Percentiles rank a stretch among this genome's conserved stretches.
phyloP scores from a whole-genome alignment of 2,113 vertebrate species.

The Labeo catla region DNA sequence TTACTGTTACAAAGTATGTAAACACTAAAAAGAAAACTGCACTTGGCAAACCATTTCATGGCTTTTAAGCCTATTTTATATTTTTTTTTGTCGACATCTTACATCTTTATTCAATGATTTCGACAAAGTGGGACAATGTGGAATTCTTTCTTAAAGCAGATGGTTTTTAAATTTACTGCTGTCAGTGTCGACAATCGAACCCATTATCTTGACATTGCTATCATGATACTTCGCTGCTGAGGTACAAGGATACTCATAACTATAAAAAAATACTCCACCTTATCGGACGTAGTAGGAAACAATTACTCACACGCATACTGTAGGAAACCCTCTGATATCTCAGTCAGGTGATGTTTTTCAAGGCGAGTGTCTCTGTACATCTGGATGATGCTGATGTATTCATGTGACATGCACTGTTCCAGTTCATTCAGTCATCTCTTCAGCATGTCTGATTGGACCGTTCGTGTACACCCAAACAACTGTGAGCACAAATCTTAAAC shows the following conservation, averaged over 20 bases:
- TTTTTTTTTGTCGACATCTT: not conserved
- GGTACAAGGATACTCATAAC: not conserved
- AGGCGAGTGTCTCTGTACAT: conserved; percentile 15
- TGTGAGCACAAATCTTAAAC: not conserved
- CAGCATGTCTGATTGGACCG: conserved; percentile 60
- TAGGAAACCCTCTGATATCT: not conserved
- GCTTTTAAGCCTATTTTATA: too few relatives aligned
- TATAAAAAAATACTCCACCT: not conserved
- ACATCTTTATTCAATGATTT: not conserved
- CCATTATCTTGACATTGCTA: not conserved
- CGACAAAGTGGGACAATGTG: not conserved
- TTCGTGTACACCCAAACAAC: not conserved
- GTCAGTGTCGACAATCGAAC: not conserved
- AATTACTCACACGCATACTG: not conserved
- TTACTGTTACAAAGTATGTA: not conserved
- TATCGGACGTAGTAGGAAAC: not conserved
- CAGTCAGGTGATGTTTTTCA: conserved; percentile 23
- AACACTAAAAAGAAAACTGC: not conserved
- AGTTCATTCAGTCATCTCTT: conserved; percentile 62
- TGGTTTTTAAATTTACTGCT: not conserved
- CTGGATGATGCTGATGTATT: conserved; percentile 6
- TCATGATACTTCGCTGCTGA: not conserved
- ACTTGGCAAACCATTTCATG: not conserved
- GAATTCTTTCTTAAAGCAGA: not conserved
- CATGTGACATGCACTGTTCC: conserved; percentile 32